A percentile compares a stretch with the other conserved stretches of the same genome.
Conservation (phyloP, 2,797 vertebrate species). For the Onychomys arenicola region DNA sequence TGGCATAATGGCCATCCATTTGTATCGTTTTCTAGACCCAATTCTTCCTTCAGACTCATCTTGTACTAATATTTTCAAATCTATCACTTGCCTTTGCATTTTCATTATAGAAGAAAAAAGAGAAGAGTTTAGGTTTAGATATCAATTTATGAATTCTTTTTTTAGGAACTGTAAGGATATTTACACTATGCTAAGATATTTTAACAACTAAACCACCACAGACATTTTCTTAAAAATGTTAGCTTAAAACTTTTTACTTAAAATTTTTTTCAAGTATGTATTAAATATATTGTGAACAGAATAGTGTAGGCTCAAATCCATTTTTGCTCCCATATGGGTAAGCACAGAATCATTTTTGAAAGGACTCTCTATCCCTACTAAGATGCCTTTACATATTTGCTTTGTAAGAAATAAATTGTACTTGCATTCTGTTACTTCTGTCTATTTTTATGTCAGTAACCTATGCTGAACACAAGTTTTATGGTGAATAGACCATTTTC, state of each 20-base stretch:
- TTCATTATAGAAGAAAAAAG: neutral
- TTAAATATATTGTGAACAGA: neutral
- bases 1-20: neutral
- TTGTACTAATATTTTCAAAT: neutral
- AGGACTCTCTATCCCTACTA: neutral
- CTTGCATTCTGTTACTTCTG: neutral
- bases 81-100: neutral
- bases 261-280: neutral
- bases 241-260: neutral
- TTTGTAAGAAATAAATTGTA: slow-evolving; percentile 1
- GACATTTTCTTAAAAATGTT: slow-evolving; percentile 11
- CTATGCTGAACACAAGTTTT: neutral
- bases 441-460: neutral
- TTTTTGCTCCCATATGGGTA: neutral
- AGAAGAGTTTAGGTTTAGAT: neutral
- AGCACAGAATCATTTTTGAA: neutral
- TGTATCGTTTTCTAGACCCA: neutral
- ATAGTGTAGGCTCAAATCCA: neutral
- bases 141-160: neutral
- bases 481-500: neutral
- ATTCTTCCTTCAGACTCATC: neutral
- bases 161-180: neutral
- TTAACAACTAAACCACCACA: neutral
- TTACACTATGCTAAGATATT: neutral
- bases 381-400: neutral